Percentiles rank a stretch among this genome's conserved stretches.
phyloP scores from a whole-genome alignment of 2,797 vertebrate genomes.

The Notamacropus eugenii region DNA sequence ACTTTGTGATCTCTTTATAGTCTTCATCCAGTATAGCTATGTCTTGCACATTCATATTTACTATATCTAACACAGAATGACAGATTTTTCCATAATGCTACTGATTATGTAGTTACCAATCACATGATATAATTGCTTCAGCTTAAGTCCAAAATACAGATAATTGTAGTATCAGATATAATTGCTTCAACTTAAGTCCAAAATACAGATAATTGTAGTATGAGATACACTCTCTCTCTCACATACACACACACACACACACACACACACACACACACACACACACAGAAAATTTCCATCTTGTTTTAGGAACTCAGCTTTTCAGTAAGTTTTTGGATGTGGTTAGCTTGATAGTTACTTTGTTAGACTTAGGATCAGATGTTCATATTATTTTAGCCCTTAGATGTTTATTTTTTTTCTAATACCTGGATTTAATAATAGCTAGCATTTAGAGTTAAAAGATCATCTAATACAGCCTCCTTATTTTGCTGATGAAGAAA shows the following conservation, averaged over 20 bases:
- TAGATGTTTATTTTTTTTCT: not conserved
- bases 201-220: not conserved
- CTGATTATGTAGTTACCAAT: slow-evolving; percentile 26
- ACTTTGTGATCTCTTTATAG: not conserved
- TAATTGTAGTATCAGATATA: slow-evolving; percentile 6
- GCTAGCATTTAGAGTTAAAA: not conserved
- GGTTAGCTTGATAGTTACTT: not conserved
- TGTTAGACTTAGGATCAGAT: not conserved
- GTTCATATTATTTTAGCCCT: not conserved
- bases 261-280: not conserved
- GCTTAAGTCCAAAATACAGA: slow-evolving; percentile 37
- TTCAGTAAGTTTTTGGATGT: slow-evolving; percentile 18
- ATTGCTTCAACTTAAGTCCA: slow-evolving; percentile 47
- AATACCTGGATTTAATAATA: not conserved
- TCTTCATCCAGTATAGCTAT: not conserved
- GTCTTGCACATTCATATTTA: not conserved
- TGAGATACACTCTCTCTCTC: not conserved
- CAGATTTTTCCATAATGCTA: slow-evolving; percentile 7
- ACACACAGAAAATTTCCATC: not conserved
- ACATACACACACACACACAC: too few relatives aligned
- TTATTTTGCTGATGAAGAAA: not conserved
- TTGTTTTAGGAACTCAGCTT: not conserved
- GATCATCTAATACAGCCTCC: not conserved
- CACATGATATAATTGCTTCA: slow-evolving; percentile 28
- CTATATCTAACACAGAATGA: slow-evolving; percentile 7